These are phyloP conservation scores for Unio pictorum DNA, from an alignment of 2,888 invertebrate species.

Conservation along the genomic window DNA sequence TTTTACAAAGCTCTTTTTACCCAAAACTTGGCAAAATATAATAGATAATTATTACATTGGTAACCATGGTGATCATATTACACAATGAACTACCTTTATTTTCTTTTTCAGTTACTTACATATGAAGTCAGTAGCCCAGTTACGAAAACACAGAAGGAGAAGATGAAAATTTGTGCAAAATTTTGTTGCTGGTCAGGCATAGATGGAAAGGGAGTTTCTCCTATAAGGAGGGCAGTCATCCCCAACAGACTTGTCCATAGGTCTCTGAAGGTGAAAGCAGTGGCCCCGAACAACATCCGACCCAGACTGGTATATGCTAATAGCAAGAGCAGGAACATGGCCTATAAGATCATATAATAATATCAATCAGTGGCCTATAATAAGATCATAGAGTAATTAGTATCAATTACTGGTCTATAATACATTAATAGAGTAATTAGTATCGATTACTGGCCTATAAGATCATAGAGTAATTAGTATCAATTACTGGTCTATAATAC, in stretches of 20 bases:
- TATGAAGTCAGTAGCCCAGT: slow-evolving; percentile 62
- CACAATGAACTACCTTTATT: neutral
- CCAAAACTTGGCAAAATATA: neutral
- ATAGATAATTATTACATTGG: neutral
- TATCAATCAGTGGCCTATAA: slow-evolving; percentile 44
- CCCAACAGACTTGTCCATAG: slow-evolving; percentile 55
- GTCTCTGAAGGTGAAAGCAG: slow-evolving; percentile 49
- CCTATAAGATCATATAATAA: slow-evolving; percentile 33
- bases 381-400: slow-evolving; percentile 45
- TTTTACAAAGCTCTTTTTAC: neutral
- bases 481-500: too few species aligned
- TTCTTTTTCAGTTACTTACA: slow-evolving; percentile 51
- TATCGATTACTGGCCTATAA: slow-evolving; percentile 41
- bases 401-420: slow-evolving; percentile 45
- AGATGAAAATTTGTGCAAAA: slow-evolving; percentile 46
- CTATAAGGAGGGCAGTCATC: slow-evolving; percentile 53
- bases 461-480: too few species aligned
- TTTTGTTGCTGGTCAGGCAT: slow-evolving; percentile 9
- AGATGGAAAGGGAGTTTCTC: slow-evolving; percentile 34
- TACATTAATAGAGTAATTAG: neutral
- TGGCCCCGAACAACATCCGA: slow-evolving; percentile 56
- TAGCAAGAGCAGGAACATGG: slow-evolving; percentile 53
- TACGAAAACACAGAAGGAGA: slow-evolving; percentile 55
- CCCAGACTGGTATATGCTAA: slow-evolving; percentile 63
- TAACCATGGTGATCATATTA: too few species aligned